Base-by-base conservation (phyloP, 2,113 vertebrate genomes). In the Corydoras sp. region DNA sequence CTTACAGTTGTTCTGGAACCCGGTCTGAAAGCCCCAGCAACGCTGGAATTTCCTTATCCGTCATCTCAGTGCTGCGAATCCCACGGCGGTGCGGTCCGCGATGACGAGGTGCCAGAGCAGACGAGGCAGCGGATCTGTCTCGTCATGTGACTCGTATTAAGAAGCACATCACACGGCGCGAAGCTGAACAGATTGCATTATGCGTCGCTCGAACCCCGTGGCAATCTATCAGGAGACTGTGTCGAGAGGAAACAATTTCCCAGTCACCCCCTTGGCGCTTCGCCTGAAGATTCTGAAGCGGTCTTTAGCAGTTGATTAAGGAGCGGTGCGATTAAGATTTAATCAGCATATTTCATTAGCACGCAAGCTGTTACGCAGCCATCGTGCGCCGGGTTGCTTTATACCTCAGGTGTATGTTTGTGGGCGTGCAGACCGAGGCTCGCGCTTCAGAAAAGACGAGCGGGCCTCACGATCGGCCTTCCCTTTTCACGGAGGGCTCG, bases 281-380 rank as follows among this genome's bases (percentile, higher is more conserved):
- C 35, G 35, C 35, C 35, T 43, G 35, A 54, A 73, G 66, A 73
- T 73, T 65, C 54, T 35, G 71, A 51, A 59, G 71, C 55, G 60
- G 56, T 73, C 63, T 73, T 73, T 73, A 73, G 24, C 71, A 73
- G 71, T 66, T 73, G 71, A 73, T 73, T 73, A 73, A 73, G 71
- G 66, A 73, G 71, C 63, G 49, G 71, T n/a, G 48, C 56, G 71
- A 73, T 73, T 73, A 73, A 73, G 71, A 73, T 73, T 73, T 73
- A 73, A 73, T 73, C 71, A 73, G 66, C 71, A 66, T 73, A 66
- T 66, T 73, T 73, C 71, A 73, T 73, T 73, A 66, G 35, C 63
- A 61, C 48, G 30, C 71, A 66, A 60, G 71, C 71, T 73, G 71
- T 60, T 73, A 66, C 53, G 64, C 63, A 66, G 56, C 60, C 71